Evolutionary conservation across 2,797 vertebrate species (phyloP).

Genomic region (Cirrhinus molitorella): DNA sequence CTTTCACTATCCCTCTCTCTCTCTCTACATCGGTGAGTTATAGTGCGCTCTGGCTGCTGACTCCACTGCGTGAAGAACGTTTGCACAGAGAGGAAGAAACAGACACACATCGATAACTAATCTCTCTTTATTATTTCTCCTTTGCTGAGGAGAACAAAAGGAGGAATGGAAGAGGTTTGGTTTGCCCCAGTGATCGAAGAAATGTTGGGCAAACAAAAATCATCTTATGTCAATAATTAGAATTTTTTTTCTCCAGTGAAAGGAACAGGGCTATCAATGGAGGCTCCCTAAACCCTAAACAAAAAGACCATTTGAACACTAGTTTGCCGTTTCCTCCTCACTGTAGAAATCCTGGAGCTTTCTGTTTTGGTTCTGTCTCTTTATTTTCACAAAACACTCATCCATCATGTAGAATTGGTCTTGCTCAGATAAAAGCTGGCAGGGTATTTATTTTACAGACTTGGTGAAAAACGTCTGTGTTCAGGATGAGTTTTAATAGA

Average conservation of each 20-base stretch:
- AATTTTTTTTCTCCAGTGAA: background rate
- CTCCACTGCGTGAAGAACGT: slow-evolving; percentile 38
- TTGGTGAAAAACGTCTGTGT: background rate
- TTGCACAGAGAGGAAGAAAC: slow-evolving; percentile 37
- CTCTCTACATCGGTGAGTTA: slow-evolving; percentile 41
- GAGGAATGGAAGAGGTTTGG: slow-evolving; percentile 13
- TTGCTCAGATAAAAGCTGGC: background rate
- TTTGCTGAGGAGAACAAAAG: slow-evolving; percentile 44
- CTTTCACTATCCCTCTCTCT: background rate
- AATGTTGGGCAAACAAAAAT: slow-evolving; percentile 9
- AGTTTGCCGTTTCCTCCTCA: background rate
- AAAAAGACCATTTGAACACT: background rate
- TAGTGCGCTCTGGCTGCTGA: slow-evolving; percentile 18
- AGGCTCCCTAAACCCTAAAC: background rate
- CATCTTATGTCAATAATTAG: background rate
- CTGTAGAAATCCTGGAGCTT: background rate
- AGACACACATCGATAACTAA: slow-evolving; percentile 51
- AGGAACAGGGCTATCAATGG: background rate
- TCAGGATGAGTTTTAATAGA: background rate
- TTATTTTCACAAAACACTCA: background rate
- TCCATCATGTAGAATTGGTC: background rate
- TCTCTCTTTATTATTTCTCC: slow-evolving; percentile 30
- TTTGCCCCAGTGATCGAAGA: background rate
- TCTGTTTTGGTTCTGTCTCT: background rate
- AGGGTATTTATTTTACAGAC: background rate